Base-by-base conservation (phyloP, 2,113 vertebrate genomes). In the Bolborhynchus lineola region DNA sequence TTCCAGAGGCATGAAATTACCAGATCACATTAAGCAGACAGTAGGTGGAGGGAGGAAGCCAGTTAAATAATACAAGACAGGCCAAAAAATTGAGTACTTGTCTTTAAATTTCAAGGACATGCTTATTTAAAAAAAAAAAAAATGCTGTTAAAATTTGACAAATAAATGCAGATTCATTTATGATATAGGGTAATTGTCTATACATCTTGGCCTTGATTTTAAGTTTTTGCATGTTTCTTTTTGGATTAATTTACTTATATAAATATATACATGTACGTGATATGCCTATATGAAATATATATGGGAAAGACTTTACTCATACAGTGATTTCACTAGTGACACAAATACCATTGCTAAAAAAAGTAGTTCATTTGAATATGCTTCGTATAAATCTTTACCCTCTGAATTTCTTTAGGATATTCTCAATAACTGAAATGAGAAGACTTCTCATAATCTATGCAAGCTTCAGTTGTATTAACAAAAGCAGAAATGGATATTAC, bases 1-100 rank as follows among this genome's bases (percentile, higher is more conserved):
- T 98, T 98, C 88, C 82, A 88, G 88, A 97, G 91, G 92, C 91
- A 97, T 88, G 92, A 98, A 97, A 98, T 98, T 98, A 98, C 84
- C 82, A 94, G 97, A 98, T 97, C 84, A 93, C 92, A 96, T 97
- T 97, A 96, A 91, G 94, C 92, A 95, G 69, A 78, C n/a, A 20
- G 69, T 82, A 95, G 72, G 69, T 68, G 67, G 84, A 72, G 46
- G 71, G 46, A 67, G 26, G 63, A 57, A 69, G 25, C 26, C 82
- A 55, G 76, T 97, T 97, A 97, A 97, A 96, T 91, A 96, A 97
- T 63, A 90, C 44, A 81, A 88, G 49, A 65, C 53, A 95, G 78
- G 37, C 46, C 55, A 76, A 82, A 63, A 50, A 82, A 69, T 10
- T 71, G 42, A 97, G 87, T 96, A 44, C 53, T 96, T 53, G 64